Base-by-base conservation (phyloP, 2,797 vertebrate genomes). In the Lutjanus argentimaculatus region DNA sequence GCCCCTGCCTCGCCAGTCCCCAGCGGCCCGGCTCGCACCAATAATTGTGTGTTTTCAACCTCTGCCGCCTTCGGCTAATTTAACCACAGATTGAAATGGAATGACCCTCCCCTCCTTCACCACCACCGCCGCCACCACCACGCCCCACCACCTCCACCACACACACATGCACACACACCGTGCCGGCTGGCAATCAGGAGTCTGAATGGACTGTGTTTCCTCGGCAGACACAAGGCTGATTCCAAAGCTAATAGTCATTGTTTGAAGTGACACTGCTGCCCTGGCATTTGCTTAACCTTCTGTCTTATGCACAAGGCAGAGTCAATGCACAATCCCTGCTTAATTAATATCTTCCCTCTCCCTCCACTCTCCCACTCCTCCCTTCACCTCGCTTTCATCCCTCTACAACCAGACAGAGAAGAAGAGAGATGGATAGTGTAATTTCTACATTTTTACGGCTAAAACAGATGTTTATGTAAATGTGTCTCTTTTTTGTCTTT, bases 281-380 rank as follows among this genome's bases (percentile, higher is more conserved):
- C 96, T 99, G 97, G 97, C 97, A 99, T 99, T 99, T 99, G 98
- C 97, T 99, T 99, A 99, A 99, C 98, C 98, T 99, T 99, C 98
- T 97, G 97, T 98, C 96, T 97, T 96, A 96, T 97, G 96, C 96
- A 97, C 97, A 96, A 97, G 97, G 95, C 95, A 95, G 96, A 98
- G 97, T 98, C 97, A 97, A 97, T 95, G 97, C 97, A 96, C 97
- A 97, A 98, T 97, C 97, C 96, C 96, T 95, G 95, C 97, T 98
- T 99, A 99, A 99, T 99, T 99, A 99, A 98, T 98, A 99, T 97
- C 96, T 92, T 89, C 91, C 83, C 86, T 80, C 76, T 76, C 83
- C 72, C 61, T 68, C 59, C 78, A 19, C 72, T 69, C 77, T 67
- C 61, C 77, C 73, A 3, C 64, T 75, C 72, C 71, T 61, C 71